phyloP scores from a whole-genome alignment of 2,797 vertebrate genomes.

The Takifugu ocellatus region DNA sequence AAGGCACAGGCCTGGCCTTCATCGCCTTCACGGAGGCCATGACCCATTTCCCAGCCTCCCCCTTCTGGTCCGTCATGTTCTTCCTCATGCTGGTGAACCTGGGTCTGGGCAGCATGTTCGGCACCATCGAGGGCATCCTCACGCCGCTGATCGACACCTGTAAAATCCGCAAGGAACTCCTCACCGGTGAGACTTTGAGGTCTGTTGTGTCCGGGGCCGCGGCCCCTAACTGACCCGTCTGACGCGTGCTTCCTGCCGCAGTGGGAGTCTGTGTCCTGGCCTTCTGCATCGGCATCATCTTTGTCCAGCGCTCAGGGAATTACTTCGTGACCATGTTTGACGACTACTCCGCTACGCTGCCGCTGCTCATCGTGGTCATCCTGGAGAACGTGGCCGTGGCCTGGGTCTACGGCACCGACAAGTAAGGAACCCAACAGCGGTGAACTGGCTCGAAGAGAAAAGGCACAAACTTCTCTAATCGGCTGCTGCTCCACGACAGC shows the following conservation, averaged over 20 bases:
- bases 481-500: too few relatives aligned
- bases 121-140: constrained; percentile 95
- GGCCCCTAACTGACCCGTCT: too few relatives aligned
- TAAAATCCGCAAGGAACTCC: constrained; percentile 93
- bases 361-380: constrained; percentile 90
- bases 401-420: constrained; percentile 91
- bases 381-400: constrained; percentile 92
- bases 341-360: constrained; percentile 94
- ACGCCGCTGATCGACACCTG: constrained; percentile 93
- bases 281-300: constrained; percentile 90
- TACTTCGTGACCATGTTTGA: constrained; percentile 98
- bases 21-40: constrained; percentile 99
- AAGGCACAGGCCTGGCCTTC: constrained; percentile 96
- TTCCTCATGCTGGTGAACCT: constrained; percentile 97
- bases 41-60: constrained; percentile 95
- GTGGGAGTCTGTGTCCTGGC: constrained; percentile 88
- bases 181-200: constrained; percentile 78
- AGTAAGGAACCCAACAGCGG: constrained; percentile 69
- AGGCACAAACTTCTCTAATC: too few relatives aligned
- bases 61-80: constrained; percentile 99
- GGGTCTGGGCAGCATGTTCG: constrained; percentile 97
- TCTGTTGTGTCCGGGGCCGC: background rate
- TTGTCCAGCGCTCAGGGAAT: constrained; percentile 96
- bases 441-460: too few relatives aligned
- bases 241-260: constrained; percentile 51